Evolutionary conservation across 2,797 vertebrate species (phyloP).

Genomic region (Coracias cyanogaster): DNA sequence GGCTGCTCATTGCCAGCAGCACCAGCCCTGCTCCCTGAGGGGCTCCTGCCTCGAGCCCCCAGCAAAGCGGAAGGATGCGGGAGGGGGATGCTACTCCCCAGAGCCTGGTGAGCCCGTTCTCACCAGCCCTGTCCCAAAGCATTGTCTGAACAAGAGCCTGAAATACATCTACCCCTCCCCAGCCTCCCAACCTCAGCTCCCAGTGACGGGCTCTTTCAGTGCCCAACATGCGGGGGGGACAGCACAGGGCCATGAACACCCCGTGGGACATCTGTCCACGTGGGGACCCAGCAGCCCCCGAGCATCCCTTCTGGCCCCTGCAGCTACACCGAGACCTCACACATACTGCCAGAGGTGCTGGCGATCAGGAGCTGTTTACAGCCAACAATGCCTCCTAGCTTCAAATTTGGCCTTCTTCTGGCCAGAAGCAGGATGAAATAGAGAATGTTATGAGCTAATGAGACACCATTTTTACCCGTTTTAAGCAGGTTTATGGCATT

Average conservation of each 20-base stretch:
- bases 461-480: neutral
- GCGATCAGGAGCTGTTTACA: accelerated
- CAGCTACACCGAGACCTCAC: accelerated
- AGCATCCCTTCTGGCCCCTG: neutral
- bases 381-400: accelerated
- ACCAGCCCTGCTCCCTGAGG: accelerated
- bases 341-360: neutral
- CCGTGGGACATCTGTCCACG: accelerated
- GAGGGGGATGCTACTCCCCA: accelerated
- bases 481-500: slow-evolving; percentile 6
- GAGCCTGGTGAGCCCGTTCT: accelerated
- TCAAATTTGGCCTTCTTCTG: neutral
- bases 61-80: neutral
- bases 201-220: neutral
- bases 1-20: neutral
- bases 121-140: neutral
- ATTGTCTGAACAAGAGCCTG: neutral
- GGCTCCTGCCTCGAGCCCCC: neutral
- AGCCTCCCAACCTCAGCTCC: neutral
- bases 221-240: accelerated
- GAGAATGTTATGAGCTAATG: neutral
- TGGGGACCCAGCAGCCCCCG: accelerated
- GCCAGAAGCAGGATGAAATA: neutral
- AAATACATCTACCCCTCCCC: neutral
- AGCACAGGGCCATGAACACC: neutral